These are phyloP conservation scores for Drosophila nigromelanica DNA, from an alignment of 1,140 invertebrate species.

Conservation along the genomic window DNA sequence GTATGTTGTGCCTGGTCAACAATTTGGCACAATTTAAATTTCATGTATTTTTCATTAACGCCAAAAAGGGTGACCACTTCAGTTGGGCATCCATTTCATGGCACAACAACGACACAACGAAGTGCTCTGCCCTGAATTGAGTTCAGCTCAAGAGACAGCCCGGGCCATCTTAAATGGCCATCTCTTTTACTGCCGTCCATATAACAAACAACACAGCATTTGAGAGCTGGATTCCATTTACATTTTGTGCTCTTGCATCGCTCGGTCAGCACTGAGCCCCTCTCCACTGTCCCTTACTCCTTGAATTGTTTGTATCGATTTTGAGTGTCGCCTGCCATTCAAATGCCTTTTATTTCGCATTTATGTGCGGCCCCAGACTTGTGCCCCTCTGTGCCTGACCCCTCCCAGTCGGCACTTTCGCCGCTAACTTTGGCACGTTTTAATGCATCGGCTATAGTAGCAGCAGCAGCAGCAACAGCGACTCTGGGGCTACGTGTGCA, in stretches of 20 bases:
- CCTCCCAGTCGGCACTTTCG: conserved; percentile 23
- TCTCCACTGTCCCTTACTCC: background rate
- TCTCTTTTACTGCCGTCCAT: conserved; percentile 70
- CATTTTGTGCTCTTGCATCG: conserved; percentile 49
- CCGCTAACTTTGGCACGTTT: conserved; percentile 66
- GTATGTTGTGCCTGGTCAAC: conserved; percentile 45
- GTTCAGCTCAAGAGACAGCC: conserved; percentile 16
- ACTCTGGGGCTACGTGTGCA: conserved; percentile 41
- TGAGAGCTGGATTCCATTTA: conserved; percentile 56
- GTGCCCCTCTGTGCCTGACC: conserved; percentile 2
- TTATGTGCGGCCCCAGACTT: conserved; percentile 66
- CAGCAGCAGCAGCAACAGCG: conserved; percentile 1
- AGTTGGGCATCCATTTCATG: conserved; percentile 36
- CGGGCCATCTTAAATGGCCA: conserved; percentile 73
- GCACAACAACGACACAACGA: conserved; percentile 4
- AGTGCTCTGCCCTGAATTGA: conserved; percentile 5
- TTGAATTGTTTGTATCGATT: conserved; percentile 67
- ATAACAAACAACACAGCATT: conserved; percentile 56
- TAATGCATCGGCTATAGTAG: conserved; percentile 58
- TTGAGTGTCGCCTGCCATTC: conserved; percentile 81
- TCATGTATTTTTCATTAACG: conserved; percentile 80
- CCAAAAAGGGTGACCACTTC: conserved; percentile 57
- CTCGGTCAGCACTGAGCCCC: conserved; percentile 7
- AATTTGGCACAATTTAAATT: conserved; percentile 80
- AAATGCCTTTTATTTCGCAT: conserved; percentile 79